phyloP scores from a whole-genome alignment of 2,797 vertebrate genomes.

The Xiphorhynchus erythropygius region DNA sequence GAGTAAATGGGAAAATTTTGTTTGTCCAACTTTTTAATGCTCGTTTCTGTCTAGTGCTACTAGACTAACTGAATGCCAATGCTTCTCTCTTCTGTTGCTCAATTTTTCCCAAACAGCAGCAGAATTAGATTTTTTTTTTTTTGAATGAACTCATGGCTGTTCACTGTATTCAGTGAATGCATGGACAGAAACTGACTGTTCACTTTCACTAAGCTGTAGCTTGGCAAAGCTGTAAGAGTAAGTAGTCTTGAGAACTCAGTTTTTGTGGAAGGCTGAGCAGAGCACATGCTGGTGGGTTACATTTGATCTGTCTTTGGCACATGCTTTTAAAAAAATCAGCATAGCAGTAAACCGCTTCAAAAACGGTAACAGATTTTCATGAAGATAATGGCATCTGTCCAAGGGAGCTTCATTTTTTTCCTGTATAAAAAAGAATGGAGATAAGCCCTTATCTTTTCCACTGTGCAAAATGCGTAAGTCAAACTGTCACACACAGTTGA shows the following conservation, averaged over 20 bases:
- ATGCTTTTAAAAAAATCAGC: not conserved
- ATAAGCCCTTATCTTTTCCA: not conserved
- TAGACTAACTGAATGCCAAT: not conserved
- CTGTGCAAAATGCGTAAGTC: not conserved
- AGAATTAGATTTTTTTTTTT: not conserved
- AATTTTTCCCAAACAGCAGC: not conserved
- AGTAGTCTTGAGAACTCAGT: not conserved
- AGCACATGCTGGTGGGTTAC: not conserved
- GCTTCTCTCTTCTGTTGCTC: not conserved
- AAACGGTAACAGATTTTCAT: not conserved
- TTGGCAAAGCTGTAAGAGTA: not conserved
- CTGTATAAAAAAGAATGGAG: not conserved
- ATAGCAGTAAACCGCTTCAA: not conserved
- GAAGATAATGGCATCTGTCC: not conserved
- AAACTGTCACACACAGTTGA: not conserved
- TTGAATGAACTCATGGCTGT: not conserved
- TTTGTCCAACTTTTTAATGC: not conserved
- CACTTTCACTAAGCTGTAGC: not conserved
- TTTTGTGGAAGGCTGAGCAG: not conserved
- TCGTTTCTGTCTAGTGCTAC: not conserved
- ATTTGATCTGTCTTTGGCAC: not conserved
- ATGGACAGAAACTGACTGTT: not conserved
- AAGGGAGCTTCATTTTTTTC: not conserved
- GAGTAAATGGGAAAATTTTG: not conserved
- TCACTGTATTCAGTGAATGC: not conserved